These are phyloP conservation scores for Corella eumyota DNA, from an alignment of 23 tunicate genomes.

Conservation along the genomic window DNA sequence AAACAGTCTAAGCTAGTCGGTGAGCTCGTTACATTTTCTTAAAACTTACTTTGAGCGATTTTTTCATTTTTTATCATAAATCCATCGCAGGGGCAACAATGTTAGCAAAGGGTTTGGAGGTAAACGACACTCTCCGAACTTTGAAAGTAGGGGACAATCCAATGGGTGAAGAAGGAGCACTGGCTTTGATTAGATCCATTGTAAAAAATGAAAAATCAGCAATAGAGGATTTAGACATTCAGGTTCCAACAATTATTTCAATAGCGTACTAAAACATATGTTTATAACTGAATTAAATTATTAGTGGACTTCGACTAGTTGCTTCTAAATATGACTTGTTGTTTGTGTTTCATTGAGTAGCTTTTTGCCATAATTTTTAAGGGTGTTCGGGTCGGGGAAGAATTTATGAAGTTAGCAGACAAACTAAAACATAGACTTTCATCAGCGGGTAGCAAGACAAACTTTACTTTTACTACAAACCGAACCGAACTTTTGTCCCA, in stretches of 20 bases:
- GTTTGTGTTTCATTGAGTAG: not conserved
- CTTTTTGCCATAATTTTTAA: no score
- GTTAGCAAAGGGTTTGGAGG: conserved; percentile 53
- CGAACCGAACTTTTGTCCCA: not conserved
- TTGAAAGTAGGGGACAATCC: conserved; percentile 62
- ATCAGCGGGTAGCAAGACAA: conserved; percentile 13
- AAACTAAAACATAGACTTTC: conserved; percentile 12
- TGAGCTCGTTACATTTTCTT: no score
- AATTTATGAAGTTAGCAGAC: conserved; percentile 18
- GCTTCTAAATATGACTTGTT: not conserved
- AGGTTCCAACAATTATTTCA: no score
- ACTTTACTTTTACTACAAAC: conserved; percentile 17
- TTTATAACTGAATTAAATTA: not conserved
- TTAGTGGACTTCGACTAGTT: not conserved
- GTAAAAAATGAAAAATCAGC: conserved; percentile 40
- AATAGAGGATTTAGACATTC: conserved; percentile 44
- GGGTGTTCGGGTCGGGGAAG: conserved; percentile 48
- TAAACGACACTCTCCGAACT: conserved; percentile 55
- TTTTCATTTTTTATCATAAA: no score
- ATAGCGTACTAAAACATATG: not conserved
- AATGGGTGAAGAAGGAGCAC: conserved; percentile 37
- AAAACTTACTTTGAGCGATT: no score
- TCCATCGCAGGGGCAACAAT: conserved; percentile 50
- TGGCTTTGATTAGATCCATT: conserved; percentile 34
- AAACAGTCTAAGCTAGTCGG: not conserved